Evolutionary conservation across 2,888 invertebrate genomes (phyloP), one percentile per base, ranked within the genome.

Genomic region (Beris morrisii): DNA sequence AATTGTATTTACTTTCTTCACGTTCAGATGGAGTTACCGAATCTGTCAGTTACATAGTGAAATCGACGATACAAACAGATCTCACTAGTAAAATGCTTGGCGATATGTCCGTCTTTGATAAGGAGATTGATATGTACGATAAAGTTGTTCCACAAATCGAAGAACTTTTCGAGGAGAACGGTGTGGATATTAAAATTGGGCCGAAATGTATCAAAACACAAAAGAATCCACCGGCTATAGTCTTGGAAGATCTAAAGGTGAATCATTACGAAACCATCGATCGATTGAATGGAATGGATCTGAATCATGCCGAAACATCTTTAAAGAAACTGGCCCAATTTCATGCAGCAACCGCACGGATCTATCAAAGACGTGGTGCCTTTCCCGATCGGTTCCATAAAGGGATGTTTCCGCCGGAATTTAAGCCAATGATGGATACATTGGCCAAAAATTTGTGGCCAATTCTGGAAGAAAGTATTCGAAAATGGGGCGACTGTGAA

Each of bases 281-380:
- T 55, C 64, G 67, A 11, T 46, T 59, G 4, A 45, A 38, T 15
- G 75, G 79, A 5, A 64, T 79, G 4, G 74, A 73, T 61, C 64
- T 71, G 30, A 67, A 65, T 3, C 77, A 79, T 55, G 73, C 74
- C 0, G 69, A 76, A 64, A 58, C 71, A 2, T 75, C 73, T 0
- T 67, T 79, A 1, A 68, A 68, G 55, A 75, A 76, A 43, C 65
- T 79, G 44, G 76, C 79, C 3, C 71, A 78, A 43, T 69, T 77
- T 46, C 79, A 79, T 73, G 79, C 79, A 1, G 77, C 75, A 0
- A 77, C 79, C 0, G 78, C 75, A 0, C 71, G 73, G n/a, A 70
- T 69, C 3, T 43, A 44, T 0, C 44, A 65, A 38, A 5, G 28
- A 13, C 43, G 69, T 11, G 56, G 64, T 48, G 7, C 48, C 64